A percentile compares a stretch with the other conserved stretches of the same genome.
phyloP scores from a whole-genome alignment of 2,888 invertebrate genomes.

The Stramonita haemastoma region DNA sequence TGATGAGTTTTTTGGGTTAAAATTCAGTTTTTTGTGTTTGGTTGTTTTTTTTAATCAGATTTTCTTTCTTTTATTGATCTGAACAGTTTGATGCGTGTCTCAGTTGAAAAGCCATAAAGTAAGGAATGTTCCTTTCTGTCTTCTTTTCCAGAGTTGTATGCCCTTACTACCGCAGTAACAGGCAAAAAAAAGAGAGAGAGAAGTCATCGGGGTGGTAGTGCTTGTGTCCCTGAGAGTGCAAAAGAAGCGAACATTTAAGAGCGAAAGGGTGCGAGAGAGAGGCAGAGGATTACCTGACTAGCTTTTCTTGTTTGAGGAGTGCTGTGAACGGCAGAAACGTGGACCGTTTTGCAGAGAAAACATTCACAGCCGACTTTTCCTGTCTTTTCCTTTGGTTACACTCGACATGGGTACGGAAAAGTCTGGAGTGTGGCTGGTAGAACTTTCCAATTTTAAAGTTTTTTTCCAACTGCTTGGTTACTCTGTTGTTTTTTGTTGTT shows the following conservation, averaged over 20 bases:
- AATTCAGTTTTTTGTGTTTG: background rate
- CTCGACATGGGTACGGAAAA: too few relatives aligned
- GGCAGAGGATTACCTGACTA: background rate
- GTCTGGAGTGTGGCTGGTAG: too few relatives aligned
- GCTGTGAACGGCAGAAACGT: background rate
- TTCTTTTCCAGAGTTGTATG: slow-evolving; percentile 41
- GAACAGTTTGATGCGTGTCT: background rate
- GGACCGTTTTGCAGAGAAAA: background rate
- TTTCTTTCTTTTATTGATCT: background rate
- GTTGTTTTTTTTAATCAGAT: background rate
- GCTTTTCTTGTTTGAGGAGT: background rate
- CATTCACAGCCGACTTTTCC: background rate
- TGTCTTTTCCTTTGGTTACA: background rate
- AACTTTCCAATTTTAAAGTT: too few relatives aligned
- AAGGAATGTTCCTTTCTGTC: slow-evolving; percentile 30
- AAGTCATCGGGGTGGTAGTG: background rate
- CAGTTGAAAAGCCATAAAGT: background rate
- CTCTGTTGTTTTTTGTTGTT: too few relatives aligned
- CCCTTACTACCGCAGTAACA: slow-evolving; percentile 40
- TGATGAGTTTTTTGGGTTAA: background rate
- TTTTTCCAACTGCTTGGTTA: too few relatives aligned
- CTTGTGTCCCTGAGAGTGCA: slow-evolving; percentile 17
- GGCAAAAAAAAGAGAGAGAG: background rate
- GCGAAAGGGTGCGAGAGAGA: slow-evolving; percentile 18
- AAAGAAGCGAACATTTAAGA: background rate